Conservation (phyloP, 2,888 invertebrate genomes). For the Tachina fera region DNA sequence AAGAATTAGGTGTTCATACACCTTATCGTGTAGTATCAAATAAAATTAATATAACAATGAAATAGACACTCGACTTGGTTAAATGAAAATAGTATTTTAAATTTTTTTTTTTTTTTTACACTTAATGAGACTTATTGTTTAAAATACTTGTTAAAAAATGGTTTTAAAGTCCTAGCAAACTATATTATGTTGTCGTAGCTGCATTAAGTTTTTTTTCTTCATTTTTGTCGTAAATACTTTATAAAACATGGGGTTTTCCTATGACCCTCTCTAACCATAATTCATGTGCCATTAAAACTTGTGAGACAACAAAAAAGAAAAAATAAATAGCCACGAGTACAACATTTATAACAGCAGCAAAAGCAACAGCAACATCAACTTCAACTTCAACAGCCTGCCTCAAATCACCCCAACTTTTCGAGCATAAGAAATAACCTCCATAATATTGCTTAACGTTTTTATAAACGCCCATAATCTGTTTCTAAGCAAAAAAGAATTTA, state of each 20-base stretch:
- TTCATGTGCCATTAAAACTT: background rate
- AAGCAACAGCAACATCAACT: background rate
- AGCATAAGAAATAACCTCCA: slow-evolving; percentile 42
- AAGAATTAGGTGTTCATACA: too few species aligned
- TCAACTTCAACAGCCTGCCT: background rate
- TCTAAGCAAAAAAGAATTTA: slow-evolving; percentile 10
- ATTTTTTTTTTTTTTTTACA: too few species aligned
- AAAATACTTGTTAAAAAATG: slow-evolving; percentile 1
- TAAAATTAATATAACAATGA: too few species aligned
- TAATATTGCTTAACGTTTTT: slow-evolving; percentile 61
- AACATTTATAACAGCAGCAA: background rate
- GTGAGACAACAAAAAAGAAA: background rate
- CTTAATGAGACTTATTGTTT: background rate
- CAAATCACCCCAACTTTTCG: slow-evolving; percentile 30
- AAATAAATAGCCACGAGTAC: slow-evolving; percentile 1
- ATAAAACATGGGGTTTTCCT: slow-evolving; percentile 30
- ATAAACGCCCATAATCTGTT: slow-evolving; percentile 61
- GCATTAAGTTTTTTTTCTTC: background rate
- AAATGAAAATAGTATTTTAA: too few species aligned
- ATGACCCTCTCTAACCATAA: slow-evolving; percentile 18
- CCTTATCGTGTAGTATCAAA: too few species aligned
- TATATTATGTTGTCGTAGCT: background rate
- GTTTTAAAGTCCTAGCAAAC: background rate
- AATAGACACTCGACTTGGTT: too few species aligned
- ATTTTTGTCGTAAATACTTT: slow-evolving; percentile 19